Conservation (phyloP, 2,888 invertebrate genomes). For the Strigamia crassipes region DNA sequence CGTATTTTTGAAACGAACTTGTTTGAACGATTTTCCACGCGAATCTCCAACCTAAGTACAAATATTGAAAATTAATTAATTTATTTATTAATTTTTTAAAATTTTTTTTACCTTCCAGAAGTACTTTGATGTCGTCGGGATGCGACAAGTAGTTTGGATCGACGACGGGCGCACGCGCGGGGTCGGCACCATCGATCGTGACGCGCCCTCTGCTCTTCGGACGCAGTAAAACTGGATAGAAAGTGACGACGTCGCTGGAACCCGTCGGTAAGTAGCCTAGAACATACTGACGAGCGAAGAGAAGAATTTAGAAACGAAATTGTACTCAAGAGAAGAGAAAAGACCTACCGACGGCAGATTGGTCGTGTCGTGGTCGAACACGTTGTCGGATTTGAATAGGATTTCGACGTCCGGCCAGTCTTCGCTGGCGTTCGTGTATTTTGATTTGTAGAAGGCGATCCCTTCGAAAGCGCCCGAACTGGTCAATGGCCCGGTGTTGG, state of each 20-base stretch:
- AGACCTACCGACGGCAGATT: background rate
- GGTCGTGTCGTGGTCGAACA: background rate
- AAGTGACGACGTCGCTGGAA: background rate
- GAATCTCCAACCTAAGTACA: background rate
- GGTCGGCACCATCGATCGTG: background rate
- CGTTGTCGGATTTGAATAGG: background rate
- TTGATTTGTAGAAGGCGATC: background rate
- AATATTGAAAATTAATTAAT: too few relatives aligned
- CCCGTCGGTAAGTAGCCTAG: background rate
- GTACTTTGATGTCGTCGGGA: background rate
- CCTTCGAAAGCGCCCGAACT: background rate
- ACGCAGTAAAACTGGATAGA: background rate
- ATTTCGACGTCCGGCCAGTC: background rate
- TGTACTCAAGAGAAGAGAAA: background rate
- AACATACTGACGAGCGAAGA: background rate
- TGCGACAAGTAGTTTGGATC: background rate
- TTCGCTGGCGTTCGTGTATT: background rate
- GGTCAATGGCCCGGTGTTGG: background rate
- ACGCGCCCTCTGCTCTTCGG: background rate
- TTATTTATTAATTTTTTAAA: too few relatives aligned
- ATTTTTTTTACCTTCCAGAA: constrained; percentile 1
- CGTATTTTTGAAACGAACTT: background rate
- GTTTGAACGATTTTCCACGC: background rate
- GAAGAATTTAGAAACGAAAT: background rate
- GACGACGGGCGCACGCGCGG: background rate